A percentile compares a stretch with the other conserved stretches of the same genome.
phyloP scores from a whole-genome alignment of 2,113 vertebrate genomes.

The Vireo altiloquus region DNA sequence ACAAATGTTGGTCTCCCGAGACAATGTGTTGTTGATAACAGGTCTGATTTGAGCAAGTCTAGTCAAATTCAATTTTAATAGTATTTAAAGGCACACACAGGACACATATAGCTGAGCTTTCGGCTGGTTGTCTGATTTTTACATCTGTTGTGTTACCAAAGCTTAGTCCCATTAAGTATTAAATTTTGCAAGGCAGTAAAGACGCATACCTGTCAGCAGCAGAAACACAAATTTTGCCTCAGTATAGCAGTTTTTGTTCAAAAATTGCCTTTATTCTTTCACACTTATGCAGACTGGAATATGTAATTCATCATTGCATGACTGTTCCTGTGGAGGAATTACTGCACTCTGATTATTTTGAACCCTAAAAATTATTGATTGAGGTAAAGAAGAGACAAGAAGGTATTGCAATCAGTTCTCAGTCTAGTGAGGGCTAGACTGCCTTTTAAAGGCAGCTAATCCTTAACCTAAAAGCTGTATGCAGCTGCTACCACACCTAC shows the following conservation, averaged over 20 bases:
- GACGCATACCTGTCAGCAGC: background rate
- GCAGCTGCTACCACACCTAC: background rate
- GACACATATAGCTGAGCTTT: background rate
- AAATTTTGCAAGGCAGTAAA: background rate
- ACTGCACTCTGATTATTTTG: conserved; percentile 19
- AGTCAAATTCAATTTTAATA: conserved; percentile 58
- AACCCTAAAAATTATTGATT: conserved; percentile 50
- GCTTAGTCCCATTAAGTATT: conserved; percentile 6
- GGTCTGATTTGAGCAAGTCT: conserved; percentile 42
- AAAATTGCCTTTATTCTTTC: background rate
- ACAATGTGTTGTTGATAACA: conserved; percentile 54
- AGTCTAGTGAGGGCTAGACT: background rate
- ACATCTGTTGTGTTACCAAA: background rate
- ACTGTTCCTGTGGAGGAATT: conserved; percentile 1
- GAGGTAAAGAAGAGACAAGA: conserved; percentile 18
- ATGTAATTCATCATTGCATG: background rate
- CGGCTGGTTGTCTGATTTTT: background rate
- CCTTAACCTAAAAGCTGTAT: background rate
- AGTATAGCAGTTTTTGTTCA: background rate
- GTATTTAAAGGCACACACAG: conserved; percentile 27
- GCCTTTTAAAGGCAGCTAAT: conserved; percentile 26
- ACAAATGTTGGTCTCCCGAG: conserved; percentile 58
- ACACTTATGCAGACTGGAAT: background rate
- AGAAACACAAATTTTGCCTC: background rate
- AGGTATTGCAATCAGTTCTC: conserved; percentile 23